phyloP scores from a whole-genome alignment of 2,797 vertebrate genomes.

The Gouania willdenowi region DNA sequence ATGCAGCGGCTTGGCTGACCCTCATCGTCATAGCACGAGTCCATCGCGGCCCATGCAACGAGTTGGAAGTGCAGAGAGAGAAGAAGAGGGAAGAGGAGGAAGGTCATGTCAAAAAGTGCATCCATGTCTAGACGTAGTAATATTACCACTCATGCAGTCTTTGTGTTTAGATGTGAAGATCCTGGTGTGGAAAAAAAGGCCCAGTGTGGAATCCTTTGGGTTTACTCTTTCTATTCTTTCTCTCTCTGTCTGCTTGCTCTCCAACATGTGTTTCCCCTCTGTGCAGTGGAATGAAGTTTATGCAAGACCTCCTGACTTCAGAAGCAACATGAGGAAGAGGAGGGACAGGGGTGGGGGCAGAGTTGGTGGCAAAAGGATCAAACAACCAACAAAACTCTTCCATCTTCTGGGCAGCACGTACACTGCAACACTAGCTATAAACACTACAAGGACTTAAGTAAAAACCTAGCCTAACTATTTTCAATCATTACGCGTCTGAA shows the following conservation, averaged over 20 bases:
- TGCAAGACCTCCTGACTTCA: slow-evolving; percentile 50
- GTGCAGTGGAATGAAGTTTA: slow-evolving; percentile 55
- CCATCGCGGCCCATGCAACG: slow-evolving; percentile 60
- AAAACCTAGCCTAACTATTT: too few relatives aligned
- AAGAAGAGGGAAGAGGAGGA: slow-evolving; percentile 30
- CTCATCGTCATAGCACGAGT: slow-evolving; percentile 77
- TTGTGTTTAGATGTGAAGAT: too few relatives aligned
- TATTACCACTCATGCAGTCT: too few relatives aligned
- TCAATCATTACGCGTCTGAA: too few relatives aligned
- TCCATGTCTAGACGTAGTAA: slow-evolving; percentile 46
- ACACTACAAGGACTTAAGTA: too few relatives aligned
- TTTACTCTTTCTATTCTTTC: too few relatives aligned
- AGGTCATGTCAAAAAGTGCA: slow-evolving; percentile 31
- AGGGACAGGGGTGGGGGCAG: slow-evolving; percentile 39
- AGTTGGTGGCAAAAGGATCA: slow-evolving; percentile 26
- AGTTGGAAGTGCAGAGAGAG: slow-evolving; percentile 34
- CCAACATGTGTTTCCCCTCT: slow-evolving; percentile 67
- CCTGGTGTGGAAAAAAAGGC: too few relatives aligned
- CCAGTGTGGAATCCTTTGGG: too few relatives aligned
- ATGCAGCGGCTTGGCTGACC: slow-evolving; percentile 78
- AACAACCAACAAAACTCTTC: slow-evolving; percentile 31
- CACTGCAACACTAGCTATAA: background rate
- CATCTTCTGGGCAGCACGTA: slow-evolving; percentile 48
- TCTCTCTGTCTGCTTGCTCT: slow-evolving; percentile 29
- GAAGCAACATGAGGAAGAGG: slow-evolving; percentile 48